These are phyloP conservation scores for Riparia riparia DNA, from an alignment of 2,113 vertebrate genomes.

Conservation along the genomic window DNA sequence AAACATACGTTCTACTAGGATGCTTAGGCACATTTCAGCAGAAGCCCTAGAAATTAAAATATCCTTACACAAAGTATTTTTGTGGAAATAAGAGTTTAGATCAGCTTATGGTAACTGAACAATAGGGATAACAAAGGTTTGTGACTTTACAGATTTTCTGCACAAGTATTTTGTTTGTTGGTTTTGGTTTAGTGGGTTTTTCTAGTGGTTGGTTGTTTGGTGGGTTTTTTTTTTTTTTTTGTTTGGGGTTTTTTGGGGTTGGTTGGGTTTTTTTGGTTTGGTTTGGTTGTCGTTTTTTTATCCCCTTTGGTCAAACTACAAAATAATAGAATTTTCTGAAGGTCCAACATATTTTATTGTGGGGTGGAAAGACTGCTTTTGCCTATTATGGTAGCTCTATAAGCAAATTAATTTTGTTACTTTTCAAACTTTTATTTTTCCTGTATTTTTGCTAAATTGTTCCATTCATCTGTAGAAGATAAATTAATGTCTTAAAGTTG, in stretches of 20 bases:
- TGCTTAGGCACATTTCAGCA: not conserved
- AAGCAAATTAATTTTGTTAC: not conserved
- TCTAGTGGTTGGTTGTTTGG: too few species aligned
- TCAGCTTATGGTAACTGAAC: not conserved
- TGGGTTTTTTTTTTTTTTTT: not conserved
- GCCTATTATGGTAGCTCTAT: not conserved
- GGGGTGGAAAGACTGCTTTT: not conserved
- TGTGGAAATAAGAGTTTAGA: not conserved
- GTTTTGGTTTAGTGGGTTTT: not conserved
- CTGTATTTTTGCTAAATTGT: constrained; percentile 4
- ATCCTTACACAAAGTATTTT: not conserved
- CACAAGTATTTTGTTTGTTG: not conserved
- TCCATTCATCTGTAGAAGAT: constrained; percentile 30
- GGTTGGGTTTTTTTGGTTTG: not conserved
- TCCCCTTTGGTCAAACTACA: not conserved
- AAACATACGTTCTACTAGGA: not conserved
- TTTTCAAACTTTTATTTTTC: constrained; percentile 19
- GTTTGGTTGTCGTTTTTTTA: not conserved
- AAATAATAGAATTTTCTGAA: not conserved
- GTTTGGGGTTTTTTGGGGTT: not conserved
- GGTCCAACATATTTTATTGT: not conserved
- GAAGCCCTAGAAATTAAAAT: not conserved
- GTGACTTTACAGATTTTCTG: not conserved
- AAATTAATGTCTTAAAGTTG: constrained; percentile 47
- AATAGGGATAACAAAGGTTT: not conserved